Base-by-base conservation (phyloP, 2,797 vertebrate genomes). In the Periophthalmus magnuspinnatus region DNA sequence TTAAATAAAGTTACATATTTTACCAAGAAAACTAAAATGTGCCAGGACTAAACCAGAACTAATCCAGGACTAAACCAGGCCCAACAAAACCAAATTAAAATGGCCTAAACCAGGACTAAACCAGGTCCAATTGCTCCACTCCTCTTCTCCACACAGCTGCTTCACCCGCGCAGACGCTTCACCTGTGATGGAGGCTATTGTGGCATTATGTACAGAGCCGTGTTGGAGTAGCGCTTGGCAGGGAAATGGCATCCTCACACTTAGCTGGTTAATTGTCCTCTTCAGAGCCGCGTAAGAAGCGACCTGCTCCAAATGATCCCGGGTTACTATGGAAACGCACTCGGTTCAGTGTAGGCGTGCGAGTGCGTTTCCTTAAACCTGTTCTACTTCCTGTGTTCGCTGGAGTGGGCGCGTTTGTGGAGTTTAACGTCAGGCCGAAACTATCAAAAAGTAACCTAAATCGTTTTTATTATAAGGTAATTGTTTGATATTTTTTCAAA, bases 321-420 rank as follows among this genome's bases (percentile, higher is more conserved):
- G 58, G 58, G 58, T 60, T n/a, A 36, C 58, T 60, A 60, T 60
- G 33, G 32, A 60, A 36, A 60, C 58, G 8, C 32, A 19, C 6
- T 34, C 16, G 8, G 16, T 6, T 9, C 56, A 6, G 8, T 33
- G 14, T 16, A 6, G 19, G 21, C 45, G 17, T 6, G 17, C 6
- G n/a, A 8, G 50, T 1, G 17, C 21, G 50, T 19, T n/a, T 54
- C 22, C 21, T 56, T 56, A 24, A 10, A 56, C 14, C 56, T 59
- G 11, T 34, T 32, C 57, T 33, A 33, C 28, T 34, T 59, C 32
- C 52, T 34, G 32, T 10, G 2, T 34, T 10, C 57, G 38, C 10
- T 33, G 24, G 11, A 58, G 11, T 58, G 57, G 24, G 11, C 6
- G 3, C 9, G 14, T 58, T 58, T 58, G 56, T 32, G 1, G 11